phyloP scores from a whole-genome alignment of 2,113 vertebrate species.

The Solenodon paradoxus region DNA sequence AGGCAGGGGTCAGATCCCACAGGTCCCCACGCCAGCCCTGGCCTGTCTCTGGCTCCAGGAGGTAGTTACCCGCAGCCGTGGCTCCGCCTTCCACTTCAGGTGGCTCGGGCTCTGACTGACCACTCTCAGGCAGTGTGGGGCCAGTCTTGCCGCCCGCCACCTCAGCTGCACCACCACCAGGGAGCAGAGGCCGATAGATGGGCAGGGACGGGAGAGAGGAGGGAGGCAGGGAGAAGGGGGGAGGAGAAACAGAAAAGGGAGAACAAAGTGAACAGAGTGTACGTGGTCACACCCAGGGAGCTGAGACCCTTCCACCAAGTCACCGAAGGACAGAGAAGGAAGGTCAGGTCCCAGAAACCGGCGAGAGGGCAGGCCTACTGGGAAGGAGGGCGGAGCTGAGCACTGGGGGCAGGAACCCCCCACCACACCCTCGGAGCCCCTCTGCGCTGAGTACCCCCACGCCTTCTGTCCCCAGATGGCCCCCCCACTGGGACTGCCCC shows the following conservation, averaged over 20 bases:
- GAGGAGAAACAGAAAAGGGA: constrained; percentile 29
- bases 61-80: constrained; percentile 78
- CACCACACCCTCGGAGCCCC: too few species aligned
- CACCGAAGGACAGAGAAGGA: constrained; percentile 24
- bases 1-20: neutral
- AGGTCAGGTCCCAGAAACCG: constrained; percentile 58
- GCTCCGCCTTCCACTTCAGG: constrained; percentile 79
- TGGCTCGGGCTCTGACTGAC: constrained; percentile 80
- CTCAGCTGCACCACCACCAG: constrained; percentile 77
- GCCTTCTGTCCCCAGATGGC: neutral
- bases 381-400: neutral
- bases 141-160: constrained; percentile 75
- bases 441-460: too few species aligned
- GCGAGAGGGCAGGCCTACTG: neutral
- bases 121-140: constrained; percentile 73
- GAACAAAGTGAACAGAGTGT: constrained; percentile 49
- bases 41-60: constrained; percentile 50
- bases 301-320: neutral
- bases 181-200: constrained; percentile 3
- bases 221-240: neutral
- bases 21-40: neutral
- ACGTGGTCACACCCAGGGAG: neutral
- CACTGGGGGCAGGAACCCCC: too few species aligned
- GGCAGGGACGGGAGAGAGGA: neutral
- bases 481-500: rapidly evolving